phyloP scores from a whole-genome alignment of 2,113 vertebrate genomes.

The Pantherophis guttatus region DNA sequence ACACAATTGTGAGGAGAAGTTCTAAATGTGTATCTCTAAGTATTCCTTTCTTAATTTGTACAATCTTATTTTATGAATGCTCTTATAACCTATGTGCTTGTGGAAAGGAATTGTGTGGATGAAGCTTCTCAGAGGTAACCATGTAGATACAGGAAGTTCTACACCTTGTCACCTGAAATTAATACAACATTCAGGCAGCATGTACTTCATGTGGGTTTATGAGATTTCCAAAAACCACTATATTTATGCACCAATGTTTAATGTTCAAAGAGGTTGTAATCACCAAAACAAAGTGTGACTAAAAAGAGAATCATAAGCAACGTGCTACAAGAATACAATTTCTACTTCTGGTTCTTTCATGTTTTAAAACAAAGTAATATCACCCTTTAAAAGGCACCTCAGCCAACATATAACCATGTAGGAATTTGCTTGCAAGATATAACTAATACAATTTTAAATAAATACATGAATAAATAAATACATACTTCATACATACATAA shows the following conservation, averaged over 20 bases:
- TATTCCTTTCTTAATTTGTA: background rate
- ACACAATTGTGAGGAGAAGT: background rate
- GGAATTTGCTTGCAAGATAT: background rate
- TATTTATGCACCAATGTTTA: background rate
- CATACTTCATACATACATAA: background rate
- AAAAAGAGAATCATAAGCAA: background rate
- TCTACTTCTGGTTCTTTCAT: background rate
- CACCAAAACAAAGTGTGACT: background rate
- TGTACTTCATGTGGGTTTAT: background rate
- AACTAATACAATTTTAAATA: background rate
- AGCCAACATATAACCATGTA: background rate
- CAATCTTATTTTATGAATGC: background rate
- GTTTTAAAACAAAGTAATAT: background rate
- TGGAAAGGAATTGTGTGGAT: background rate
- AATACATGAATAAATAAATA: background rate
- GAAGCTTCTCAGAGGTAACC: background rate
- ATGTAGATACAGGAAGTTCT: background rate
- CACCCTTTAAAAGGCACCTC: background rate
- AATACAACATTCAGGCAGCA: background rate
- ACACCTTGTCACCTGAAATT: background rate
- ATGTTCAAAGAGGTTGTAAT: background rate
- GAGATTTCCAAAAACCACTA: background rate
- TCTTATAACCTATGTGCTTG: background rate
- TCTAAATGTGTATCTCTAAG: background rate
- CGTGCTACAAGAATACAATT: background rate